These are phyloP conservation scores for Vanessa atalanta DNA, from an alignment of 1,140 invertebrate genomes.

Conservation along the genomic window DNA sequence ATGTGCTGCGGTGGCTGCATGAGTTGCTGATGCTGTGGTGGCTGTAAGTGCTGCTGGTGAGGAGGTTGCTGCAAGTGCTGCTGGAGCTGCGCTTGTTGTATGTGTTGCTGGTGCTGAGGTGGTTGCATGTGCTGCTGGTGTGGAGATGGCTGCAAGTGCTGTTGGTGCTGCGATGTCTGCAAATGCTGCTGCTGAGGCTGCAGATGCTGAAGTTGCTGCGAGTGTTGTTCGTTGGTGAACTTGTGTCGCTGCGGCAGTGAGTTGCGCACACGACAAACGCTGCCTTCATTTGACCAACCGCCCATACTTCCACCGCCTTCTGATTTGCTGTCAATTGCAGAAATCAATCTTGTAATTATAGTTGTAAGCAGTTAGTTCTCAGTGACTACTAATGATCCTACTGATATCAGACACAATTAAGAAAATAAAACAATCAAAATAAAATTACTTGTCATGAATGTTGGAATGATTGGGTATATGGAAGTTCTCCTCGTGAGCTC, in stretches of 20 bases:
- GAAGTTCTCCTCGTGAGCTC: conserved; percentile 58
- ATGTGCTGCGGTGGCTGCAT: conserved; percentile 9
- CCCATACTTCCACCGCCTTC: conserved; percentile 70
- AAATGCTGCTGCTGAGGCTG: conserved; percentile 45
- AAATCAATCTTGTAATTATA: neutral
- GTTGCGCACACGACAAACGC: conserved; percentile 70
- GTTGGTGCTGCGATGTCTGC: conserved; percentile 42
- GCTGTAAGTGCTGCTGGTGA: neutral
- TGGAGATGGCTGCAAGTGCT: conserved; percentile 35
- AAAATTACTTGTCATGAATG: conserved; percentile 70
- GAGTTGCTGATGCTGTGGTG: conserved; percentile 33
- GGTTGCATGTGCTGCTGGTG: conserved; percentile 35
- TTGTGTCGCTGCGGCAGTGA: conserved; percentile 68
- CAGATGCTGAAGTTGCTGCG: conserved; percentile 50
- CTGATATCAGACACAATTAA: neutral
- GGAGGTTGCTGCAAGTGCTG: conserved; percentile 34
- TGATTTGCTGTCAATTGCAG: conserved; percentile 56
- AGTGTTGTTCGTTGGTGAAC: conserved; percentile 73
- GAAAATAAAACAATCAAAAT: conserved; percentile 9
- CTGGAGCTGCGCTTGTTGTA: conserved; percentile 33
- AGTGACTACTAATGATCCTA: too few relatives aligned
- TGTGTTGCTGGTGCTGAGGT: conserved; percentile 17
- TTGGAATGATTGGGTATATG: conserved; percentile 67
- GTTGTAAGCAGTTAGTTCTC: neutral
- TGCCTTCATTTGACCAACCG: conserved; percentile 72